Evolutionary conservation across 2,113 vertebrate genomes (phyloP), one percentile per base, ranked within the genome.

Genomic region (Apteryx owenii): DNA sequence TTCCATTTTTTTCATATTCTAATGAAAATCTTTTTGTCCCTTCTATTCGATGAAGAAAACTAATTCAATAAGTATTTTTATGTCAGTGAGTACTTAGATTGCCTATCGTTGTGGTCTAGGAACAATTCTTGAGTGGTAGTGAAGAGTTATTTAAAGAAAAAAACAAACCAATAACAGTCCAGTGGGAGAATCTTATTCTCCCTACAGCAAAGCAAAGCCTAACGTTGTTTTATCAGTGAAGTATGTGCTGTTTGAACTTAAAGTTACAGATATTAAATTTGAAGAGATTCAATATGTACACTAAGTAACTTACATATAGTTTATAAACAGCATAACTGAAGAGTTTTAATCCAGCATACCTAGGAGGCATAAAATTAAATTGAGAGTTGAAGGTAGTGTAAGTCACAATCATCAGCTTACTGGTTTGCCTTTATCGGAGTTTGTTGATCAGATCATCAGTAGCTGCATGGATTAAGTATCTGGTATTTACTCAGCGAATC

Each of bases 371-470:
- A 50, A 71, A 62, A 77, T 71, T 20, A 22, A 65, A 78, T 65
- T 46, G 23, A 10, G 71, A 82, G 56, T 25, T 70, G 29, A n/a
- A 91, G 60, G 65, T 42, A 66, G 26, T n/a, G 1, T 38, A 71
- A 91, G 10, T 78, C 51, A 8, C 29, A 76, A 2, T 64, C 70
- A 19, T 4, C 58, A 75, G 42, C 65, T 70, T 3, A 2, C 38
- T 76, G 54, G 40, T 62, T 44, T 44, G 28, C 62, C 79, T 44
- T 82, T 83, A 51, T 0, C n/a, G 54, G 61, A 62, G 36, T 83
- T 46, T 69, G 85, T 85, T 85, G 89, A 94, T 88, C 81, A 91
- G 81, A 97, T 97, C 85, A 80, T 98, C 91, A 93, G 76, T 96
- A 93, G 84, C 68, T 83, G 89, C 50, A 79, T 93, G 81, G 61